Evolutionary conservation across 2,888 invertebrate genomes (phyloP).

Genomic region (Icerya purchasi): DNA sequence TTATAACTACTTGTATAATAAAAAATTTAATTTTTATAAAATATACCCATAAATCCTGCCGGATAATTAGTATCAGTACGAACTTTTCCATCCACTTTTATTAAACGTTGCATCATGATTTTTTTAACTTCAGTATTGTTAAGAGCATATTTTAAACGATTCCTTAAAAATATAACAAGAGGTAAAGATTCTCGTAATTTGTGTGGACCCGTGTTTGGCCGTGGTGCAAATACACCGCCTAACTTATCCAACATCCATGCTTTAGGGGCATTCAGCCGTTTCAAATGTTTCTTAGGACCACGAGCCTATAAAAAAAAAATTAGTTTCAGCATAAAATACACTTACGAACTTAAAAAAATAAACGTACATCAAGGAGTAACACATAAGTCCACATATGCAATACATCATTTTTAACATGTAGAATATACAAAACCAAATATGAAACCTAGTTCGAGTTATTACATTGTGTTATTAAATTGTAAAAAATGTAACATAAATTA

Average conservation of each 20-base stretch:
- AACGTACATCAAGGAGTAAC: no score
- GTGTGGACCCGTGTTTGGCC: slow-evolving; percentile 94
- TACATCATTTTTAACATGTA: no score
- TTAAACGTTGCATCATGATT: slow-evolving; percentile 91
- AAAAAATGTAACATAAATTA: no score
- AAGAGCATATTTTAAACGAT: slow-evolving; percentile 92
- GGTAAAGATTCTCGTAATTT: slow-evolving; percentile 92
- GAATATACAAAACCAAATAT: no score
- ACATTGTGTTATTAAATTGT: no score
- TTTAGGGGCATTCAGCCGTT: slow-evolving; percentile 95
- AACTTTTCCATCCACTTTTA: slow-evolving; percentile 96
- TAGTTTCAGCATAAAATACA: no score
- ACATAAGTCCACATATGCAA: no score
- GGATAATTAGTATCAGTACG: slow-evolving; percentile 95
- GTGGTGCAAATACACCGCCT: slow-evolving; percentile 91
- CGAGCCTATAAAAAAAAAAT: slow-evolving; percentile 52
- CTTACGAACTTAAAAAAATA: no score
- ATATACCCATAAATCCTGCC: slow-evolving; percentile 95
- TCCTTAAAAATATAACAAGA: slow-evolving; percentile 85
- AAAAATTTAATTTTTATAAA: neutral
- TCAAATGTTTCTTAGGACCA: slow-evolving; percentile 98
- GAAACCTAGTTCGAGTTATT: no score
- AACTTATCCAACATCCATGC: slow-evolving; percentile 99
- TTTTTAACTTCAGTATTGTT: slow-evolving; percentile 92
- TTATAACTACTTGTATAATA: neutral